phyloP scores from a whole-genome alignment of 2,113 vertebrate species.

The Thunnus maccoyii region DNA sequence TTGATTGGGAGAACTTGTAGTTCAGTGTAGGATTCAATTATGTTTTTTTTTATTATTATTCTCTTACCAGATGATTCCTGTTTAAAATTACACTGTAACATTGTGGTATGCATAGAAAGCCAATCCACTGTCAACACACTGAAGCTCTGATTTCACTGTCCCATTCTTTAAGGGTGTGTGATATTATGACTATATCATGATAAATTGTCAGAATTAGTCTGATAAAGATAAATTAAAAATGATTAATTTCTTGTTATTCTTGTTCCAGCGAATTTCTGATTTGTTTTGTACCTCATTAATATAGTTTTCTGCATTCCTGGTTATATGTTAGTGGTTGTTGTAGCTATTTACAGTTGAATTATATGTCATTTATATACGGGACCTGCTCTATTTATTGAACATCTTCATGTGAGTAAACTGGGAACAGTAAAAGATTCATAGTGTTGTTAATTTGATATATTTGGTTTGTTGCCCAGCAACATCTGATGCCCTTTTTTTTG shows the following conservation, averaged over 20 bases:
- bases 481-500: too few species aligned
- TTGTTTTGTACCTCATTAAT: too few species aligned
- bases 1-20: constrained; percentile 3
- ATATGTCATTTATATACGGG: neutral
- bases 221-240: neutral
- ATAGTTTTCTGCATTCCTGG: neutral
- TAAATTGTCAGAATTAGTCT: neutral
- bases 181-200: too few species aligned
- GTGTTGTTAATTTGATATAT: neutral
- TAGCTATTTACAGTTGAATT: neutral
- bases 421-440: neutral
- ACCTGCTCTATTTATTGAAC: too few species aligned
- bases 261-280: too few species aligned
- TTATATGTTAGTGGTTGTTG: neutral
- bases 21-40: constrained; percentile 6
- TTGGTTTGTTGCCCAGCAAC: too few species aligned
- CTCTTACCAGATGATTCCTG: neutral
- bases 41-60: neutral
- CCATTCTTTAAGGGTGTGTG: too few species aligned
- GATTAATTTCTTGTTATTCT: too few species aligned
- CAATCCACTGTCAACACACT: too few species aligned
- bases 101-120: neutral
- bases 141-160: too few species aligned
- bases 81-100: neutral
- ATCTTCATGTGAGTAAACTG: too few species aligned